Evolutionary conservation across 2,797 vertebrate species (phyloP).

Genomic region (Pitangus sulphuratus): DNA sequence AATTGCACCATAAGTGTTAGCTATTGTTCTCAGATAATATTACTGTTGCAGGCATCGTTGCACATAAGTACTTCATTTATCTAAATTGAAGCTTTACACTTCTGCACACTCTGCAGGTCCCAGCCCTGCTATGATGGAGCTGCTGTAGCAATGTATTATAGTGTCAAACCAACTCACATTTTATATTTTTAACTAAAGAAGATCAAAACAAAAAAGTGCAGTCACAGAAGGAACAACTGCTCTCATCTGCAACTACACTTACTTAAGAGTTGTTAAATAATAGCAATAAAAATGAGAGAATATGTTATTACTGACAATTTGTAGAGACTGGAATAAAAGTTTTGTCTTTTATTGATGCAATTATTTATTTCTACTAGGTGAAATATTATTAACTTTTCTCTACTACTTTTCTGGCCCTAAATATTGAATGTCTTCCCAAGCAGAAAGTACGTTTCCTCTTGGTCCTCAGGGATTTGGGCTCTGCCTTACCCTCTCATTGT

Average conservation of each 20-base stretch:
- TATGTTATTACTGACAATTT: slow-evolving; percentile 16
- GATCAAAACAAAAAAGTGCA: not conserved
- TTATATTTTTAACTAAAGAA: slow-evolving; percentile 18
- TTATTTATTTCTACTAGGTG: not conserved
- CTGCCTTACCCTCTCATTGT: not conserved
- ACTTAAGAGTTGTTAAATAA: not conserved
- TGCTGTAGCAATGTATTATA: not conserved
- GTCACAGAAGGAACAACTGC: not conserved
- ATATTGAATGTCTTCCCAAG: not conserved
- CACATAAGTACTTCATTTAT: slow-evolving; percentile 36
- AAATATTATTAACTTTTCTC: not conserved
- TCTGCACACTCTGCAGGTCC: not conserved
- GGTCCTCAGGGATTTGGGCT: not conserved
- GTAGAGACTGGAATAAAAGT: slow-evolving; percentile 48
- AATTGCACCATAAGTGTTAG: slow-evolving; percentile 6
- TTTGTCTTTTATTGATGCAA: not conserved
- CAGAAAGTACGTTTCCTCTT: not conserved
- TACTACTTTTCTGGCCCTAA: not conserved
- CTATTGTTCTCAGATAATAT: slow-evolving; percentile 9
- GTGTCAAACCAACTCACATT: not conserved
- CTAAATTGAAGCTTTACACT: slow-evolving; percentile 26
- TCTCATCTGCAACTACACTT: not conserved
- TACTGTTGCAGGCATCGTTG: slow-evolving; percentile 45
- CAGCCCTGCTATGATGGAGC: not conserved
- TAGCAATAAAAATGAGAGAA: not conserved